Conservation (phyloP, 2,888 invertebrate genomes). For the Stenoptilia bipunctidactyla region DNA sequence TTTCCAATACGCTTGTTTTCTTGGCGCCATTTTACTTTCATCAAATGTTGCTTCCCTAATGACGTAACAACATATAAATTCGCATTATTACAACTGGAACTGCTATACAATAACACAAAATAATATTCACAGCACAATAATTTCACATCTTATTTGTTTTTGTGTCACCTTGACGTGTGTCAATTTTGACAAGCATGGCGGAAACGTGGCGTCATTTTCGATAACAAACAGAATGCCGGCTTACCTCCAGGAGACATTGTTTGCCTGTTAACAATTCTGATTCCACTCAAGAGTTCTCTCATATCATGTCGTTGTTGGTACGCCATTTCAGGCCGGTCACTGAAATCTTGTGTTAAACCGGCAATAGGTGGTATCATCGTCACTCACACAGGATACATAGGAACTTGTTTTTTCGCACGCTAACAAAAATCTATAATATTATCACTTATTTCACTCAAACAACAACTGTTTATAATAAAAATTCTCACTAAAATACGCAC, state of each 20-base stretch:
- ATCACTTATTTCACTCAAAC: too few relatives aligned
- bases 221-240: slow-evolving; percentile 20
- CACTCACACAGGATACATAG: slow-evolving; percentile 49
- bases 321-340: slow-evolving; percentile 63
- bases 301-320: slow-evolving; percentile 61
- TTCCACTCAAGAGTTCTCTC: slow-evolving; percentile 56
- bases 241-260: slow-evolving; percentile 64
- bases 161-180: slow-evolving; percentile 58
- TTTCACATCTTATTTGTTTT: slow-evolving; percentile 42
- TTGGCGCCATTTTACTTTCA: slow-evolving; percentile 69
- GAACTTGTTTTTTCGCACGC: background rate
- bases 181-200: slow-evolving; percentile 68
- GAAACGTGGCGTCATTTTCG: slow-evolving; percentile 68
- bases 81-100: background rate
- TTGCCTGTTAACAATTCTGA: slow-evolving; percentile 52
- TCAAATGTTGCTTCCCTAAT: background rate
- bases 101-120: background rate
- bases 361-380: slow-evolving; percentile 66
- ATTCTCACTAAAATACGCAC: too few relatives aligned
- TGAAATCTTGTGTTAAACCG: slow-evolving; percentile 59
- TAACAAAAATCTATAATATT: too few relatives aligned
- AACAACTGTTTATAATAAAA: too few relatives aligned
- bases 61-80: background rate
- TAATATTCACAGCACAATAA: background rate
- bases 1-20: slow-evolving; percentile 18